A percentile compares a stretch with the other conserved stretches of the same genome.
Evolutionary conservation across 2,888 invertebrate species (phyloP).

Genomic region (Slavum lentiscoides): DNA sequence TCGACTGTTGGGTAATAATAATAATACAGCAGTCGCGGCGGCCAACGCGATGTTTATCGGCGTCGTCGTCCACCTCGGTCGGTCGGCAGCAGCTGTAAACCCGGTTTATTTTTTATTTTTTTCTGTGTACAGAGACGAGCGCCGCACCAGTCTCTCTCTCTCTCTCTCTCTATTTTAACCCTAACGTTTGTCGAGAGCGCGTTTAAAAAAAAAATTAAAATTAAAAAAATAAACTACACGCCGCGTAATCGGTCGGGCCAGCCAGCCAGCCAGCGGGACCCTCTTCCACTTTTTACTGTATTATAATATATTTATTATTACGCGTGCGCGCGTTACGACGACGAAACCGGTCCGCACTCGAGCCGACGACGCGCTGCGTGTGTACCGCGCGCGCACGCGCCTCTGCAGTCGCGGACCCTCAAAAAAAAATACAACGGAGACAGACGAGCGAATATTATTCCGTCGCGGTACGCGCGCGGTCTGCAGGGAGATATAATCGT

Average conservation of each 20-base stretch:
- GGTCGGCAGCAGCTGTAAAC: constrained; percentile 36
- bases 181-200: constrained; percentile 33
- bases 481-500: constrained; percentile 46
- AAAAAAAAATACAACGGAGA: constrained; percentile 8
- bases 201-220: not conserved
- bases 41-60: constrained; percentile 25
- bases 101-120: constrained; percentile 21
- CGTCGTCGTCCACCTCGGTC: not conserved
- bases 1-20: no score
- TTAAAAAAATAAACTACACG: not conserved
- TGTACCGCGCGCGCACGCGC: not conserved
- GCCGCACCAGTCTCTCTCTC: not conserved
- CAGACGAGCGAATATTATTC: constrained; percentile 48
- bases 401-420: constrained; percentile 19
- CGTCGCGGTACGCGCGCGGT: no score
- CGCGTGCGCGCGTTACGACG: not conserved
- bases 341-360: constrained; percentile 48
- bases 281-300: constrained; percentile 14
- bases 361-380: not conserved
- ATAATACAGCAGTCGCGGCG: no score
- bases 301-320: not conserved
- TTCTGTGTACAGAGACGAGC: not conserved
- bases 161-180: constrained; percentile 27
- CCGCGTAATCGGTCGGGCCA: constrained; percentile 10
- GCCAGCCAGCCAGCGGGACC: not conserved